Percentiles rank a stretch among this genome's conserved stretches.
phyloP scores from a whole-genome alignment of 2,888 invertebrate species.

The Lasioglossum morio region DNA sequence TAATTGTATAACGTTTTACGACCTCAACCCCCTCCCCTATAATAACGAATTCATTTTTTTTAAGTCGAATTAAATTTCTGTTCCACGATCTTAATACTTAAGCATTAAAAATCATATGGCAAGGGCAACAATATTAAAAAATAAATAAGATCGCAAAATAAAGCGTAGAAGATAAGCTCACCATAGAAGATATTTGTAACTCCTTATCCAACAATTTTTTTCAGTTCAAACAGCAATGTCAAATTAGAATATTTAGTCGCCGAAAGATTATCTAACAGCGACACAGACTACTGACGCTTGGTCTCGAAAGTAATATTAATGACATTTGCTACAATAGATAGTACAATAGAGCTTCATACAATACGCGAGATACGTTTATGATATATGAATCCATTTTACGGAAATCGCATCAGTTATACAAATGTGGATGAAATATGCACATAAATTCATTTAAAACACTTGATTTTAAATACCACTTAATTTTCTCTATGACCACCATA shows the following conservation, averaged over 20 bases:
- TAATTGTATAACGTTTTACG: too few species aligned
- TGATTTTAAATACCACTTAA: neutral
- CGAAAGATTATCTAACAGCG: neutral
- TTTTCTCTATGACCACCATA: neutral
- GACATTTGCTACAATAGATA: neutral
- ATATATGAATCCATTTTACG: neutral
- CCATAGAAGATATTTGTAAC: too few species aligned
- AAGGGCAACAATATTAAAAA: too few species aligned
- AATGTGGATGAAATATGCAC: neutral
- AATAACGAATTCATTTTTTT: too few species aligned
- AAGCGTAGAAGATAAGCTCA: too few species aligned
- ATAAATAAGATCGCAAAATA: too few species aligned
- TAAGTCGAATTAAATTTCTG: too few species aligned
- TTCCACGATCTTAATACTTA: too few species aligned
- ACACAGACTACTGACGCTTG: neutral
- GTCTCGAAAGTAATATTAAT: neutral
- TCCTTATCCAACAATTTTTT: neutral
- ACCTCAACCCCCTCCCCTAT: too few species aligned
- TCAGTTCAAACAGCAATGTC: neutral
- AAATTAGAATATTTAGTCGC: neutral
- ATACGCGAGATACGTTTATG: neutral
- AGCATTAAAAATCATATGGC: too few species aligned
- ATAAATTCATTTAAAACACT: neutral
- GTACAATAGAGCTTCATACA: neutral
- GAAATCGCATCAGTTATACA: neutral